phyloP scores from a whole-genome alignment of 1,140 invertebrate genomes.

The Subanguina moxae region DNA sequence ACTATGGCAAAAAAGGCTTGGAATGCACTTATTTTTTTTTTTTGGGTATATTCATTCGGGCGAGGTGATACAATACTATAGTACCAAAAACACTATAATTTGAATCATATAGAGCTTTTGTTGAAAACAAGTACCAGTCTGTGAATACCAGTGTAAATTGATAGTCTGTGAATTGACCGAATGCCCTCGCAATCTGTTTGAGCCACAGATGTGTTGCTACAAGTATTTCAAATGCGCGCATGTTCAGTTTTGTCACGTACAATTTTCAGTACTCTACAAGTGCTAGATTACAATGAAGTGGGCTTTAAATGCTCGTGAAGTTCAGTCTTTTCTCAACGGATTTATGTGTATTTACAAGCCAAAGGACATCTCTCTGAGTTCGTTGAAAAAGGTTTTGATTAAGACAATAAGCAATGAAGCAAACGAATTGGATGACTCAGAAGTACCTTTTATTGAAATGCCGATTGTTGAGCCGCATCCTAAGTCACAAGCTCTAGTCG shows the following conservation, averaged over 20 bases:
- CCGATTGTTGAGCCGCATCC: constrained; percentile 53
- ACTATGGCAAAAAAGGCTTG: no score
- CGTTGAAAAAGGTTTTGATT: constrained; percentile 39
- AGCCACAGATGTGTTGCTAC: no score
- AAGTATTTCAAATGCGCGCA: no score
- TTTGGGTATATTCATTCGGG: no score
- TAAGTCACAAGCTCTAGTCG: constrained; percentile 39
- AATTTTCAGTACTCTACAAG: not conserved
- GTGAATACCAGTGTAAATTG: no score
- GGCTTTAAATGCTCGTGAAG: constrained; percentile 31
- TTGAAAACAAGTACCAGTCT: no score
- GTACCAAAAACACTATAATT: no score
- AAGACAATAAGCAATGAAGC: constrained; percentile 33
- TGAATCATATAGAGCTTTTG: no score
- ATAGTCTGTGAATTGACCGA: no score
- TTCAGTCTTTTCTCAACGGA: constrained; percentile 45
- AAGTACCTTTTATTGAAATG: constrained; percentile 35
- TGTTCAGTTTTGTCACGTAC: not conserved
- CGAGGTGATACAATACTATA: no score
- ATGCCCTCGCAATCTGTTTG: no score
- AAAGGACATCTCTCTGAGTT: constrained; percentile 45
- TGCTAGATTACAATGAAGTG: not conserved
- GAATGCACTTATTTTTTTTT: no score
- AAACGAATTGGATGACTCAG: constrained; percentile 25
- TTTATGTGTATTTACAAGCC: constrained; percentile 56